A percentile compares a stretch with the other conserved stretches of the same genome.
Conservation (phyloP, 2,797 vertebrate genomes). For the Hypotaenidia okinawae region DNA sequence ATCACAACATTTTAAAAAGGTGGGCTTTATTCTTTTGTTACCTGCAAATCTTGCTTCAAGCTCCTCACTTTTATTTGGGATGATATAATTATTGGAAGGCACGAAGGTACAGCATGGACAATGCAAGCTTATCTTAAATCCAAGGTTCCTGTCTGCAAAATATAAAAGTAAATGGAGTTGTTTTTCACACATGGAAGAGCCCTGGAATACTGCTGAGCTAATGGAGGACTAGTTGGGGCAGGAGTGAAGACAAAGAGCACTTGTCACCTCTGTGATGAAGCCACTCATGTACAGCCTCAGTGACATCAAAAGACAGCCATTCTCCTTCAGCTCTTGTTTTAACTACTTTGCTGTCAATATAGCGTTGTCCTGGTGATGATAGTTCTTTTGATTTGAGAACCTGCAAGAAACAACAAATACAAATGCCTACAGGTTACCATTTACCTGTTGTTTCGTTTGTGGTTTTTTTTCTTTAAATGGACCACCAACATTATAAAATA, state of each 20-base stretch:
- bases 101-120: constrained; percentile 97
- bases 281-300: constrained; percentile 94
- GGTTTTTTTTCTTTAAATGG: background rate
- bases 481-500: background rate
- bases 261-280: constrained; percentile 91
- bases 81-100: constrained; percentile 96
- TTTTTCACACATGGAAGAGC: background rate
- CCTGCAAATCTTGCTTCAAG: constrained; percentile 97
- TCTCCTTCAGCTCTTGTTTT: constrained; percentile 93
- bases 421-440: background rate
- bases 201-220: background rate
- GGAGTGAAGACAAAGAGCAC: constrained; percentile 10
- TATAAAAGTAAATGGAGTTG: constrained; percentile 58
- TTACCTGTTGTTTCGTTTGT: background rate
- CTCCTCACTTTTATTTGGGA: constrained; percentile 97
- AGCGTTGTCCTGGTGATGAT: constrained; percentile 91
- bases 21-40: constrained; percentile 61
- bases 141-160: constrained; percentile 93
- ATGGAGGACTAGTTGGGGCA: background rate
- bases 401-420: constrained; percentile 73
- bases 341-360: constrained; percentile 97
- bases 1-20: background rate
- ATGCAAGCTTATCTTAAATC: constrained; percentile 97
- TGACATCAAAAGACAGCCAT: constrained; percentile 98
- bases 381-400: constrained; percentile 92